Evolutionary conservation across 2,797 vertebrate genomes (phyloP).

Genomic region (Hydrolagus colliei): DNA sequence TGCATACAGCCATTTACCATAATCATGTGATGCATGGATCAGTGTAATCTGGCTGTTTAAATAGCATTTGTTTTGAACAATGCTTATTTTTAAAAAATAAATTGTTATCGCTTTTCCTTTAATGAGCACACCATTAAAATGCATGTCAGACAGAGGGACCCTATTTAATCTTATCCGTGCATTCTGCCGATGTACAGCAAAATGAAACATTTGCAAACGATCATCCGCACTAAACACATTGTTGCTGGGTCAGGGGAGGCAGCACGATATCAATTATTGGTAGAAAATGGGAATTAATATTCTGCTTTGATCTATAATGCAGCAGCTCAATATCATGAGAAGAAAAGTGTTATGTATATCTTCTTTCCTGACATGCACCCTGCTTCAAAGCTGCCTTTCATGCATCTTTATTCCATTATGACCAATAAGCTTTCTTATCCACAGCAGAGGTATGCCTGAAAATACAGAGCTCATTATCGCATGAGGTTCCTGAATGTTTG

Average conservation of each 20-base stretch:
- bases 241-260: neutral
- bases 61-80: too few species aligned
- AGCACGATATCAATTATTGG: neutral
- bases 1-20: too few species aligned
- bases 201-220: neutral
- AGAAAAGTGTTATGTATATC: constrained; percentile 3
- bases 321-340: neutral
- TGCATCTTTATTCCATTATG: constrained; percentile 1
- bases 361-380: constrained; percentile 2
- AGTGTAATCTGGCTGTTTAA: too few species aligned
- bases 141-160: too few species aligned
- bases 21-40: too few species aligned
- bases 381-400: constrained; percentile 20
- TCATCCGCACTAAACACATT: neutral
- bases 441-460: constrained; percentile 17
- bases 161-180: too few species aligned
- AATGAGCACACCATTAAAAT: too few species aligned
- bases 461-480: constrained; percentile 7
- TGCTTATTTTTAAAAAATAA: too few species aligned
- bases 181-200: too few species aligned
- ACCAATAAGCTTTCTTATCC: neutral
- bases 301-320: neutral
- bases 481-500: constrained; percentile 26
- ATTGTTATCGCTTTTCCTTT: too few species aligned
- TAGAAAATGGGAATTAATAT: neutral